Evolutionary conservation across 2,888 invertebrate species (phyloP).

Genomic region (Phengaris arion): DNA sequence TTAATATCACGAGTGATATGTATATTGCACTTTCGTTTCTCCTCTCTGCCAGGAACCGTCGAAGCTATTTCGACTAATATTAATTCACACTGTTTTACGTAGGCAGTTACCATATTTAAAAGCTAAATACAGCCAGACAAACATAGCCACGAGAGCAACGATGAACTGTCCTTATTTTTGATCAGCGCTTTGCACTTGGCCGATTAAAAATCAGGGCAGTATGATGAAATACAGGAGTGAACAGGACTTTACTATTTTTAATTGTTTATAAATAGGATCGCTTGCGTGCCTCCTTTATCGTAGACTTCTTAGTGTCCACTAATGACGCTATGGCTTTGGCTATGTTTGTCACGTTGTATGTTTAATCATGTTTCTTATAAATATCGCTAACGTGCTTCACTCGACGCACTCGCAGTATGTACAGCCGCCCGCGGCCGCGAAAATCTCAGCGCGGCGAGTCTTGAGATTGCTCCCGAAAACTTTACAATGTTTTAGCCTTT

Average conservation of each 20-base stretch:
- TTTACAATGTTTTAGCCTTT: constrained; percentile 91
- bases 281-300: too few relatives aligned
- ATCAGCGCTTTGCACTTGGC: too few relatives aligned
- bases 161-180: too few relatives aligned
- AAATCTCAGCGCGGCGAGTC: constrained; percentile 28
- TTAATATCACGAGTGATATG: constrained; percentile 39
- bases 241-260: background rate
- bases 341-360: background rate
- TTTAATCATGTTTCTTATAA: constrained; percentile 30
- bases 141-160: background rate
- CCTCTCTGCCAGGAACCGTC: constrained; percentile 26
- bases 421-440: constrained; percentile 24
- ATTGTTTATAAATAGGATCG: background rate
- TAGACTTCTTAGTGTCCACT: too few relatives aligned
- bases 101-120: constrained; percentile 22
- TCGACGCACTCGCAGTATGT: constrained; percentile 5
- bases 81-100: constrained; percentile 12
- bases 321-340: background rate
- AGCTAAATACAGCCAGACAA: constrained; percentile 27
- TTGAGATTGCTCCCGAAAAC: constrained; percentile 46
- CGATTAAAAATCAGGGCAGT: background rate
- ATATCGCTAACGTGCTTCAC: constrained; percentile 31
- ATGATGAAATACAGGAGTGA: background rate
- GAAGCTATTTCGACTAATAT: constrained; percentile 12
- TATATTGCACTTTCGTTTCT: constrained; percentile 38